These are phyloP conservation scores for Rhabdomys dilectus DNA, from an alignment of 2,113 vertebrate genomes.

Conservation along the genomic window DNA sequence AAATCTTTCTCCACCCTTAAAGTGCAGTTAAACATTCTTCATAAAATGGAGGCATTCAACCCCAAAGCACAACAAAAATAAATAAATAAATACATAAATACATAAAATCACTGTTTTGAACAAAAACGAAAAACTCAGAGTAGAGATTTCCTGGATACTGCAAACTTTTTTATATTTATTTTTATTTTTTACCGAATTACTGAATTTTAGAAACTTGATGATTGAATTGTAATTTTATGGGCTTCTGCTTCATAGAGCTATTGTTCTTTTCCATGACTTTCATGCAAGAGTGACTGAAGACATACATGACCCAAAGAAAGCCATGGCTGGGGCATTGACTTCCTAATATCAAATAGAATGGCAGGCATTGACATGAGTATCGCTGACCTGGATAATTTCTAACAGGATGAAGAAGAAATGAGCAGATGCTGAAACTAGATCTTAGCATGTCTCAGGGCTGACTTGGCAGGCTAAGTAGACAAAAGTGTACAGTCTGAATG, in stretches of 20 bases:
- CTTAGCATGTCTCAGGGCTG: not conserved
- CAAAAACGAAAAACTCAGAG: not conserved
- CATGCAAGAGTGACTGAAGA: not conserved
- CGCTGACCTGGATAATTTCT: not conserved
- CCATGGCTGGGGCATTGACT: not conserved
- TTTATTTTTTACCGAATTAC: not conserved
- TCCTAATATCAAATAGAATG: not conserved
- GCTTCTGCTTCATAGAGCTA: not conserved
- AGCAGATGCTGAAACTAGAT: not conserved
- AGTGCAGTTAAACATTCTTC: not conserved
- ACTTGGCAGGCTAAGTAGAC: not conserved
- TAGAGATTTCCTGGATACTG: not conserved
- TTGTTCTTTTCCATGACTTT: not conserved
- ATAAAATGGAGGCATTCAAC: too few relatives aligned
- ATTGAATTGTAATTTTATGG: constrained; percentile 6
- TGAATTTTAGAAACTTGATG: constrained; percentile 17
- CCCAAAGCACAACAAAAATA: not conserved
- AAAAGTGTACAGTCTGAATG: not conserved
- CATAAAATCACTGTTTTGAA: not conserved
- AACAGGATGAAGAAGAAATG: not conserved
- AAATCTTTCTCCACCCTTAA: not conserved
- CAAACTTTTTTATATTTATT: not conserved
- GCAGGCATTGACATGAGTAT: not conserved
- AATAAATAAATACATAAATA: too few relatives aligned
- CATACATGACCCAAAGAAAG: not conserved